A percentile compares a stretch with the other conserved stretches of the same genome.
Conservation (phyloP, 1,140 invertebrate species). For the Penaeus indicus region DNA sequence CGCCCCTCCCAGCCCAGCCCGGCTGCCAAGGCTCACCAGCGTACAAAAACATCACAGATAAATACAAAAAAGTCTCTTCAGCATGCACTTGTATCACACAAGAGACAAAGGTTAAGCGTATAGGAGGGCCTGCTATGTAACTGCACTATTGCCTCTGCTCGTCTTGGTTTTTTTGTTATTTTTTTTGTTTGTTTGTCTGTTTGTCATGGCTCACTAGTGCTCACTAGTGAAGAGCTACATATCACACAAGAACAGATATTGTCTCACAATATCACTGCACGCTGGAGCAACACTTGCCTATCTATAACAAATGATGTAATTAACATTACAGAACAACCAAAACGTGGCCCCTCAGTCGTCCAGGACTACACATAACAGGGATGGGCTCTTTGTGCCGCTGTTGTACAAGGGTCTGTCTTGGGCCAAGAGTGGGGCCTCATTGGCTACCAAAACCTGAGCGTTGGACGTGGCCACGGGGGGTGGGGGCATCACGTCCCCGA, state of each 20-base stretch:
- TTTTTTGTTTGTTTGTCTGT: neutral
- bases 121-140: constrained; percentile 64
- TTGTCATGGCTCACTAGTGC: constrained; percentile 65
- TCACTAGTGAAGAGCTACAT: constrained; percentile 63
- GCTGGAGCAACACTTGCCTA: constrained; percentile 61
- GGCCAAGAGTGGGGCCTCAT: constrained; percentile 44
- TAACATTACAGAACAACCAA: constrained; percentile 55
- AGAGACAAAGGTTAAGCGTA: constrained; percentile 64
- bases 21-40: constrained; percentile 53
- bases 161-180: constrained; percentile 47
- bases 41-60: constrained; percentile 65
- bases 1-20: constrained; percentile 37
- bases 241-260: constrained; percentile 64
- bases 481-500: constrained; percentile 51
- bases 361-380: constrained; percentile 61
- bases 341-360: constrained; percentile 58
- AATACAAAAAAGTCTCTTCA: constrained; percentile 60
- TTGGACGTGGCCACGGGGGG: constrained; percentile 55
- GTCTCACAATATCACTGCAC: constrained; percentile 63
- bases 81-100: constrained; percentile 65
- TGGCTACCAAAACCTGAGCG: constrained; percentile 60
- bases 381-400: constrained; percentile 62
- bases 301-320: constrained; percentile 53
- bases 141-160: constrained; percentile 60
- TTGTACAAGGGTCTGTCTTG: constrained; percentile 60